phyloP scores from a whole-genome alignment of 2,797 vertebrate species.

The Gobio occitaniae region DNA sequence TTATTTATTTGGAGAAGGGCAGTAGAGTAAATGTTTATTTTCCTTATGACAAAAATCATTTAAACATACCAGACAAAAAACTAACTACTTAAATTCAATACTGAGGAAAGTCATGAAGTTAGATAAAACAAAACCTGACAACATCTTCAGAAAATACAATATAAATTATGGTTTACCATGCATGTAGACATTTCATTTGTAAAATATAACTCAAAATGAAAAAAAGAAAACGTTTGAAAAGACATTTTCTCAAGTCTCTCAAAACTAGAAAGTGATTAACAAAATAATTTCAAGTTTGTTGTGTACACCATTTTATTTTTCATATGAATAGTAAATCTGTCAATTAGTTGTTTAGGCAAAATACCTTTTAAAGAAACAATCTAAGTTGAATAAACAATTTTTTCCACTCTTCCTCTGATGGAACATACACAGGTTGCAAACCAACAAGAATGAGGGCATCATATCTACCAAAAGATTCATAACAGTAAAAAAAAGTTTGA shows the following conservation, averaged over 20 bases:
- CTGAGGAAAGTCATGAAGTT: not conserved
- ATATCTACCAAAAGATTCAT: constrained; percentile 7
- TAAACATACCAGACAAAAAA: not conserved
- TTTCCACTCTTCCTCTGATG: not conserved
- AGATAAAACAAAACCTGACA: constrained; percentile 18
- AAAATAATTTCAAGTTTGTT: constrained; percentile 32
- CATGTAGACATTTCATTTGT: not conserved
- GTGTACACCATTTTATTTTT: not conserved
- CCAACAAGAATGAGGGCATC: not conserved
- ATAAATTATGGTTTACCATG: constrained; percentile 3
- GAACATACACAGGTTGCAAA: not conserved
- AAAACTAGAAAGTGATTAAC: constrained; percentile 2
- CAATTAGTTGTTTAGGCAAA: not conserved
- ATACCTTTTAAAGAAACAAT: not conserved
- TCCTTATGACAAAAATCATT: not conserved
- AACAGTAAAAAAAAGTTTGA: constrained; percentile 15
- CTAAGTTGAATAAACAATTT: not conserved
- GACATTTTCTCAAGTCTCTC: not conserved
- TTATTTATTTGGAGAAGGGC: not conserved
- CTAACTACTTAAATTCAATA: not conserved
- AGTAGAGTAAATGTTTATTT: not conserved
- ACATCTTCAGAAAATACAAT: constrained; percentile 7
- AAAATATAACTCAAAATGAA: not conserved
- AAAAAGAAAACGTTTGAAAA: constrained; percentile 10
- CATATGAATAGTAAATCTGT: not conserved